Conservation (phyloP, 2,113 vertebrate genomes). For the cat (Felis catus) region DNA sequence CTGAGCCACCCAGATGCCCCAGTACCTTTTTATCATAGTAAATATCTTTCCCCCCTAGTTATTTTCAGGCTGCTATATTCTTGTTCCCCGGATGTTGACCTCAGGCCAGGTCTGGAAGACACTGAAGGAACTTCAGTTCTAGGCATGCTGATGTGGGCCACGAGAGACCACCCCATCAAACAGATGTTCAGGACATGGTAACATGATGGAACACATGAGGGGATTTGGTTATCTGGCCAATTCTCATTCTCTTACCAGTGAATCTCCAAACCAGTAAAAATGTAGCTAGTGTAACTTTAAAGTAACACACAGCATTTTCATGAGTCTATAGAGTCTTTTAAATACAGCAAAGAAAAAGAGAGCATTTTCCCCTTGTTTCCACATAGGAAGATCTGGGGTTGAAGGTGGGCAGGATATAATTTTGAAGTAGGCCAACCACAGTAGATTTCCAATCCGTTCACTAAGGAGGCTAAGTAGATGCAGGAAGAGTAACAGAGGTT, state of each 20-base stretch:
- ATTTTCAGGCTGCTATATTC: neutral
- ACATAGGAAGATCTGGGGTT: neutral
- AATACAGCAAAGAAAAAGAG: neutral
- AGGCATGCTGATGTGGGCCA: neutral
- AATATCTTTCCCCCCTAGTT: neutral
- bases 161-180: neutral
- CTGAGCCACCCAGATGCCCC: too few species aligned
- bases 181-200: rapidly evolving
- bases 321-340: neutral
- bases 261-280: neutral
- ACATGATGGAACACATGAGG: neutral
- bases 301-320: neutral
- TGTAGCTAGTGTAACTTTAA: neutral
- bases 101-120: neutral
- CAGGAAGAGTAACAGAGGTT: neutral
- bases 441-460: neutral
- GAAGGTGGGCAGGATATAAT: neutral
- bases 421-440: neutral
- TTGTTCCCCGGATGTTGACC: neutral
- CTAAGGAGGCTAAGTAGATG: neutral
- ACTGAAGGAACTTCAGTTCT: neutral
- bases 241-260: neutral
- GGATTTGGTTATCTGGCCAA: neutral
- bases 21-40: neutral
- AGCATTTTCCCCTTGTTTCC: neutral